Conservation (phyloP, 2,888 invertebrate species). For the Criorhina ranunculi region DNA sequence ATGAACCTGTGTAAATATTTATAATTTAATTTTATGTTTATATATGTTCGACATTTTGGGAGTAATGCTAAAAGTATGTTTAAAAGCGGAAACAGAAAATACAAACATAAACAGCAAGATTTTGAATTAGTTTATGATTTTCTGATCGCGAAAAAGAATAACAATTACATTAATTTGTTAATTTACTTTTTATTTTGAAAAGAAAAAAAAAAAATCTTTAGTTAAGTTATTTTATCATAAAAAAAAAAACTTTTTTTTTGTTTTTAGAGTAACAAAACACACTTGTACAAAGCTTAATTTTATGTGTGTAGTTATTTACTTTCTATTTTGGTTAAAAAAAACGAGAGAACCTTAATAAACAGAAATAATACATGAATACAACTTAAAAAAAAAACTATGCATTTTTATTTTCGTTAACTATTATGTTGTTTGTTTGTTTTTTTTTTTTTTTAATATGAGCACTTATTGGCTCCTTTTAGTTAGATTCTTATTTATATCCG, state of each 20-base stretch:
- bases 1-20: slow-evolving; percentile 48
- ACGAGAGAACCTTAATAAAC: slow-evolving; percentile 56
- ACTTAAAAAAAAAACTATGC: slow-evolving; percentile 34
- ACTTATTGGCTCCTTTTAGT: too few relatives aligned
- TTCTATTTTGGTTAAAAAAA: slow-evolving; percentile 46
- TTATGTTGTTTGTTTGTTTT: background rate
- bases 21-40: slow-evolving; percentile 31
- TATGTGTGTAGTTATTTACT: slow-evolving; percentile 65
- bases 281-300: slow-evolving; percentile 72
- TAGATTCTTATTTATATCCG: too few relatives aligned
- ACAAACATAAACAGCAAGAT: background rate
- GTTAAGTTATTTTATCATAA: slow-evolving; percentile 63
- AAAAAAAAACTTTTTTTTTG: slow-evolving; percentile 40
- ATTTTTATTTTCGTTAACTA: slow-evolving; percentile 52
- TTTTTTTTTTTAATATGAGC: background rate
- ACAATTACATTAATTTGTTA: slow-evolving; percentile 55
- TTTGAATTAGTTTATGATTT: slow-evolving; percentile 25
- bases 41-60: slow-evolving; percentile 21
- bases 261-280: slow-evolving; percentile 51
- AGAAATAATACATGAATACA: slow-evolving; percentile 62
- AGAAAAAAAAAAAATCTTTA: slow-evolving; percentile 37
- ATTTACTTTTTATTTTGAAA: slow-evolving; percentile 40
- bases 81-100: background rate
- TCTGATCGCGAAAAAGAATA: slow-evolving; percentile 35
- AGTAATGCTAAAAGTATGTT: slow-evolving; percentile 1